phyloP scores from a whole-genome alignment of 2,113 vertebrate genomes.

The Myotis yumanensis region DNA sequence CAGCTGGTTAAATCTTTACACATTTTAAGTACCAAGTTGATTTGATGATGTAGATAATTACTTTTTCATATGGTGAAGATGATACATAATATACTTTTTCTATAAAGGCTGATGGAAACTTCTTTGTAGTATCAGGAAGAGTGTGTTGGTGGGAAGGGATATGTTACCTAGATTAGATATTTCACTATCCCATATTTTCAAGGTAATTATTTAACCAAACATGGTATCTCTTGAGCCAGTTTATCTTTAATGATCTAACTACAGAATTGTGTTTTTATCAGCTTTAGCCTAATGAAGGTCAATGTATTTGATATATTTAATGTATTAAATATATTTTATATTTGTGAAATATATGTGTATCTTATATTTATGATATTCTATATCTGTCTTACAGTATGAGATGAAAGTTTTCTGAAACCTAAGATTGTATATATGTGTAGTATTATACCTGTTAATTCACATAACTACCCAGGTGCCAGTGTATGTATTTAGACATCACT shows the following conservation, averaged over 20 bases:
- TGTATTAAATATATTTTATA: conserved; percentile 16
- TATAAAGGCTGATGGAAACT: neutral
- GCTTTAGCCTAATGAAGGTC: neutral
- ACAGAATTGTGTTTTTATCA: conserved; percentile 17
- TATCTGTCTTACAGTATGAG: neutral
- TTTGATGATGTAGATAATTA: neutral
- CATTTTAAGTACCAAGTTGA: neutral
- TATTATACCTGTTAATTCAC: neutral
- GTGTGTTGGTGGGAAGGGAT: neutral
- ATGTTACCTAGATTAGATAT: neutral
- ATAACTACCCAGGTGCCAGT: neutral
- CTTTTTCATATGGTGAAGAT: conserved; percentile 39
- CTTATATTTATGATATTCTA: neutral
- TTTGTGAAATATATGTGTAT: neutral
- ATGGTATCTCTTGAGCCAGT: neutral
- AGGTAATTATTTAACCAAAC: conserved; percentile 26
- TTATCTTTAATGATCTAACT: conserved; percentile 5
- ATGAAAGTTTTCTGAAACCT: neutral
- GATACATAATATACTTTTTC: neutral
- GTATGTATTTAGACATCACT: neutral
- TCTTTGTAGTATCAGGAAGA: conserved; percentile 17
- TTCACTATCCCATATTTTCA: neutral
- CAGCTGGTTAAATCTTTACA: conserved; percentile 51
- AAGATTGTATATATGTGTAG: neutral
- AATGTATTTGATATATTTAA: neutral